Evolutionary conservation across 2,113 vertebrate genomes (phyloP), one percentile per base, ranked within the genome.

Genomic region (Engystomops pustulosus): DNA sequence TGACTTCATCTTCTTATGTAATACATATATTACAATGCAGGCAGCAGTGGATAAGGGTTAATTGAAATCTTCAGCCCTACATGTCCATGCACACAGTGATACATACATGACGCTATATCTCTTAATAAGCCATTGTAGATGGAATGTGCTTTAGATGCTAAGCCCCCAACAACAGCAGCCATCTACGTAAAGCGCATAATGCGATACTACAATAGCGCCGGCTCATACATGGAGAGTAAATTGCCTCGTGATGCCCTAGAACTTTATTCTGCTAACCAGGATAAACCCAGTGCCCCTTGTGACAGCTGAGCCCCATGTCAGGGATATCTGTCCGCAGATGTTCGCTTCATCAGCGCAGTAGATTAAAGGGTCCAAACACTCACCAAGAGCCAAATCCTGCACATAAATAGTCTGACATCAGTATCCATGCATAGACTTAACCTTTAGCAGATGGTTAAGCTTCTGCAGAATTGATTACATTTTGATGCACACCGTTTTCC

Each of bases 381-480:
- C 87, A 38, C 86, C 87, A 87, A 79, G 85, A 89, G 88, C 89
- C 90, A 92, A 94, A 94, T 91, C 92, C 88, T 88, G 91, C 90
- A 87, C 91, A 93, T 93, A 91, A 92, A 93, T 92, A 91, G 92
- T 92, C 91, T 89, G 89, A 89, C 90, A 92, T 92, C 91, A 92
- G 92, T 92, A 94, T 94, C 94, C 93, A 93, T 89, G 93, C 90
- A 86, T 86, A 90, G 93, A 93, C 92, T 95, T 96, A 96, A 96
- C 94, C 95, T 96, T 93, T 91, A 96, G 91, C 96, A 97, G 96
- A 96, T 96, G 96, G 95, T 96, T 96, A 96, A 96, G 95, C 95
- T 95, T 92, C 94, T 92, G 88, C 92, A 92, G 95, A 95, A 94
- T 95, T 96, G 95, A 96, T 95, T 95, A 94, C 94, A 95, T 95